Percentiles rank a stretch among this genome's conserved stretches.
Evolutionary conservation across 1,140 invertebrate species (phyloP).

Genomic region (Caenorhabditis elegans): WBcel235 BX284606.5:5816501-5817000

Average conservation of each 20-base stretch:
- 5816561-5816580: slow-evolving; percentile 32
- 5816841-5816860: slow-evolving; percentile 27
- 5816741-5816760: neutral
- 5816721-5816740: slow-evolving; percentile 13
- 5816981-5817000: too few species aligned
- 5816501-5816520: slow-evolving; percentile 25
- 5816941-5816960: too few species aligned
- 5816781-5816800: slow-evolving; percentile 19
- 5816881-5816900: neutral
- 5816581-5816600: slow-evolving; percentile 24
- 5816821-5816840: slow-evolving; percentile 27
- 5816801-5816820: slow-evolving; percentile 8
- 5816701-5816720: slow-evolving; percentile 7
- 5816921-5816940: neutral
- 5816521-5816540: slow-evolving; percentile 30
- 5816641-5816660: slow-evolving; percentile 11
- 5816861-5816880: slow-evolving; percentile 7
- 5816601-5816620: neutral
- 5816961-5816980: too few species aligned
- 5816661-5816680: slow-evolving; percentile 27
- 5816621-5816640: neutral
- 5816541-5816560: slow-evolving; percentile 24
- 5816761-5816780: slow-evolving; percentile 31
- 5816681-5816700: neutral
- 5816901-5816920: neutral